These are phyloP conservation scores for Pseudococcus longispinus DNA, from an alignment of 2,888 invertebrate genomes.

Conservation along the genomic window DNA sequence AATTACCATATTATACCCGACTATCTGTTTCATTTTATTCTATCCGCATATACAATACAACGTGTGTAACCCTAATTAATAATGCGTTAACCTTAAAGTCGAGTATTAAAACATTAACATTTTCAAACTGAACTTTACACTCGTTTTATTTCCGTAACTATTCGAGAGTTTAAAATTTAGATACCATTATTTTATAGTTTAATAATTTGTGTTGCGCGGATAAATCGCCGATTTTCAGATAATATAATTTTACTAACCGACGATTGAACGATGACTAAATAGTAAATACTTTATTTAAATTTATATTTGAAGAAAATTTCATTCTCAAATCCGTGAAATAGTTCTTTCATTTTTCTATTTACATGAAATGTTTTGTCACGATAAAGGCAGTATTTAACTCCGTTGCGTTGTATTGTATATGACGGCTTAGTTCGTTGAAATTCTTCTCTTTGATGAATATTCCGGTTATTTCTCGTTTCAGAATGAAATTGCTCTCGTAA, in stretches of 20 bases:
- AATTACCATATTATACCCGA: conserved; percentile 51
- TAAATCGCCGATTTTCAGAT: background rate
- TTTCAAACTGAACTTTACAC: conserved; percentile 48
- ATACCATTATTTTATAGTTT: conserved; percentile 14
- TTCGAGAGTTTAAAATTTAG: conserved; percentile 3
- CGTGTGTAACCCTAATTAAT: conserved; percentile 53
- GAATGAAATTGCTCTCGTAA: background rate
- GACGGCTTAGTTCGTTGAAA: background rate
- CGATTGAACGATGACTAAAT: background rate
- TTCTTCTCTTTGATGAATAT: background rate
- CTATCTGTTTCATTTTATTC: conserved; percentile 52
- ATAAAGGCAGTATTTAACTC: too few relatives aligned
- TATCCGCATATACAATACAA: conserved; percentile 44
- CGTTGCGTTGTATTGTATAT: background rate
- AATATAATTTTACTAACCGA: background rate
- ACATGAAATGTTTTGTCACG: too few relatives aligned
- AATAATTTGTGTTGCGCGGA: background rate
- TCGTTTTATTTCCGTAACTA: conserved; percentile 48
- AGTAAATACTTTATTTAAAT: too few relatives aligned
- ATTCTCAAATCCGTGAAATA: too few relatives aligned
- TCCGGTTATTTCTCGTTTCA: background rate
- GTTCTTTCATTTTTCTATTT: too few relatives aligned
- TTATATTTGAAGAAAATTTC: too few relatives aligned
- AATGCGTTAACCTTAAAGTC: conserved; percentile 53
- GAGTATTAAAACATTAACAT: conserved; percentile 50